Evolutionary conservation across 2,113 vertebrate genomes (phyloP).

Genomic region (Microcebus ravelobensis): DNA sequence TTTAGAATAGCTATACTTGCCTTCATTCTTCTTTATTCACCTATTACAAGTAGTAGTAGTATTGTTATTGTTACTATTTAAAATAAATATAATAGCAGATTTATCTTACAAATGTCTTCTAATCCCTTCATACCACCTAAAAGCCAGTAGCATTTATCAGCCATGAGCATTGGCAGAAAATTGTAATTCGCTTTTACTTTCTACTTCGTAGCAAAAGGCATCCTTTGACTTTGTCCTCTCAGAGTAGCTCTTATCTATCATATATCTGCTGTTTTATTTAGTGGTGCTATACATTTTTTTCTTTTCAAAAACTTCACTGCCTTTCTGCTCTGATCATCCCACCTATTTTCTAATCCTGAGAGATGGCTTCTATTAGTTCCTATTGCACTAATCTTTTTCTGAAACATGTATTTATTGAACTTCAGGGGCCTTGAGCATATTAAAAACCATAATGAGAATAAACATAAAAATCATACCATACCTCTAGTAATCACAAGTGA

Average conservation of each 20-base stretch:
- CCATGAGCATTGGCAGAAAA: conserved; percentile 8
- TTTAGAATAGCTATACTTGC: not conserved
- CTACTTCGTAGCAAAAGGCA: not conserved
- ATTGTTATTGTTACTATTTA: conserved; percentile 12
- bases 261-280: not conserved
- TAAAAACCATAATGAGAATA: conserved; percentile 6
- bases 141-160: not conserved
- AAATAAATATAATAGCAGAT: conserved; percentile 7
- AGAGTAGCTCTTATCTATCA: not conserved
- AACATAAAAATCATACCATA: not conserved
- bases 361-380: not conserved
- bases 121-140: not conserved
- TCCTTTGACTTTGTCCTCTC: conserved; percentile 26
- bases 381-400: conserved; percentile 20
- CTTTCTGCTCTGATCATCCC: not conserved
- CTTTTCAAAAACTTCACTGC: not conserved
- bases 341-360: conserved; percentile 25
- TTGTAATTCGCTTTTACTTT: conserved; percentile 14
- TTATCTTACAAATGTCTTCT: not conserved
- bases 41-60: no score
- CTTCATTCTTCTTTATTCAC: not conserved
- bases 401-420: conserved; percentile 26
- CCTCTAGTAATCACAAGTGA: conserved; percentile 45
- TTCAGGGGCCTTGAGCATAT: not conserved
- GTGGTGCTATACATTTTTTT: not conserved